Conservation (phyloP, 2,888 invertebrate species). For the Muschampia plurimacula region DNA sequence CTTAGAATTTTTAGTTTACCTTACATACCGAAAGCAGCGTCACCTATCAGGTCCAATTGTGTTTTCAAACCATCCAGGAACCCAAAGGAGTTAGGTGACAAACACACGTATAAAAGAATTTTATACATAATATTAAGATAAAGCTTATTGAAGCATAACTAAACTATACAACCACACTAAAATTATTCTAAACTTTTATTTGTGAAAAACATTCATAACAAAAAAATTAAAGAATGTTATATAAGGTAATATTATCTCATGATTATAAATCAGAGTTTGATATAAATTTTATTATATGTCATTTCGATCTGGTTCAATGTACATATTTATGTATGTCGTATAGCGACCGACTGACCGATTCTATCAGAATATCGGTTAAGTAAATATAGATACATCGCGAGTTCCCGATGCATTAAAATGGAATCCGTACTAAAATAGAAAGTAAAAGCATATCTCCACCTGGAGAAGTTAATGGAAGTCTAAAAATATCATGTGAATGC, state of each 20-base stretch:
- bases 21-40: too few species aligned
- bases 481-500: slow-evolving; percentile 21
- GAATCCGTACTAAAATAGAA: slow-evolving; percentile 32
- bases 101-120: too few species aligned
- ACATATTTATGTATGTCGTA: background rate
- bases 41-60: too few species aligned
- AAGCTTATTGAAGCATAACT: too few species aligned
- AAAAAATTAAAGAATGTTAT: too few species aligned
- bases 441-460: slow-evolving; percentile 23
- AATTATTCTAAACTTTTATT: too few species aligned
- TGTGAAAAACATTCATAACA: too few species aligned
- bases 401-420: slow-evolving; percentile 24
- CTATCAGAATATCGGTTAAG: slow-evolving; percentile 6
- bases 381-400: slow-evolving; percentile 11
- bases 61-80: too few species aligned
- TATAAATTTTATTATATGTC: slow-evolving; percentile 15
- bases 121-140: too few species aligned
- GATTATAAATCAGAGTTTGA: background rate
- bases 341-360: background rate
- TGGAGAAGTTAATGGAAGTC: slow-evolving; percentile 20
- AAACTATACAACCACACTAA: too few species aligned
- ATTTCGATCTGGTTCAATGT: background rate
- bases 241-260: background rate
- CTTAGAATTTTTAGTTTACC: too few species aligned
- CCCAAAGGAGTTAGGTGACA: too few species aligned